Percentiles rank a stretch among this genome's conserved stretches.
phyloP scores from a whole-genome alignment of 1,140 invertebrate species.

The Tribolium castaneum region DNA sequence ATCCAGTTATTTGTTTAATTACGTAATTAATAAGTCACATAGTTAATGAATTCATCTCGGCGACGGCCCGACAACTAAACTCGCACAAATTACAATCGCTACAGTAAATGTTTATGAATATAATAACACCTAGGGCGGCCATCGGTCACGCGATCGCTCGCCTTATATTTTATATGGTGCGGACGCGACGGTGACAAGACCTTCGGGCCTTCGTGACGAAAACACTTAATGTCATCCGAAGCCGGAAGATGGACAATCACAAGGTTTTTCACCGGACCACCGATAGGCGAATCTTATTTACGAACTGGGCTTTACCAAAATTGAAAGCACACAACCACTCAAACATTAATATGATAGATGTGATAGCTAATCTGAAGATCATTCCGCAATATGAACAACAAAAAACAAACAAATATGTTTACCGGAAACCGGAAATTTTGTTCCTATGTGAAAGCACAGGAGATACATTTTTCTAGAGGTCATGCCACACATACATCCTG shows the following conservation, averaged over 20 bases:
- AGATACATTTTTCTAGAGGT: not conserved
- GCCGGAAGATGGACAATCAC: not conserved
- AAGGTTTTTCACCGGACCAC: not conserved
- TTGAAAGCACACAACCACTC: not conserved
- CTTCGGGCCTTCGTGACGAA: not conserved
- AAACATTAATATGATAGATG: too few relatives aligned
- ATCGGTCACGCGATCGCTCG: slow-evolving; percentile 7
- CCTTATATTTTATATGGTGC: not conserved
- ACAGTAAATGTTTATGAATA: slow-evolving; percentile 26
- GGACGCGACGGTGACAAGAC: not conserved
- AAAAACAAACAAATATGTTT: too few relatives aligned
- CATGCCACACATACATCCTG: not conserved
- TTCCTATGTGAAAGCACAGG: not conserved
- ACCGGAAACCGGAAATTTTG: not conserved
- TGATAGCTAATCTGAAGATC: too few relatives aligned
- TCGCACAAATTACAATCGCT: not conserved
- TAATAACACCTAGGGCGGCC: slow-evolving; percentile 16
- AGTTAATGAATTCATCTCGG: slow-evolving; percentile 3
- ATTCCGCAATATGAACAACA: too few relatives aligned
- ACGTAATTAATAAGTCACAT: slow-evolving; percentile 10
- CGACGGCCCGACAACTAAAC: not conserved
- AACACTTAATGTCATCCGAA: slow-evolving; percentile 1
- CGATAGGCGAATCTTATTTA: not conserved
- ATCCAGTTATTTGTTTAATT: slow-evolving; percentile 16
- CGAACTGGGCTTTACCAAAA: not conserved